A percentile compares a stretch with the other conserved stretches of the same genome.
phyloP scores from a whole-genome alignment of 2,797 vertebrate species.

The Poeciliopsis presidionis region DNA sequence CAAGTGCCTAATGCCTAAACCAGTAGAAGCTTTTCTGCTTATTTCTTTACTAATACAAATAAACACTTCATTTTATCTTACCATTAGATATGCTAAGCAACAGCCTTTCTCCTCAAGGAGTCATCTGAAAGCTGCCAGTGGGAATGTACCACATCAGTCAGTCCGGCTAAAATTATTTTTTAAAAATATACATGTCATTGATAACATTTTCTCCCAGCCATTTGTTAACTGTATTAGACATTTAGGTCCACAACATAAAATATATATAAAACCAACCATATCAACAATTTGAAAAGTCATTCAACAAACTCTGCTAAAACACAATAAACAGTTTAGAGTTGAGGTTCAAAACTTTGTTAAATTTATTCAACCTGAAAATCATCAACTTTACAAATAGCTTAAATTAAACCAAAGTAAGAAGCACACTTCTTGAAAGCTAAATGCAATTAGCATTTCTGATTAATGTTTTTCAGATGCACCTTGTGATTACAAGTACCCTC shows the following conservation, averaged over 20 bases:
- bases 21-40: background rate
- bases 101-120: background rate
- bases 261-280: background rate
- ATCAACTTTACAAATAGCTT: slow-evolving; percentile 36
- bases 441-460: slow-evolving; percentile 64
- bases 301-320: background rate
- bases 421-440: slow-evolving; percentile 32
- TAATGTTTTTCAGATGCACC: slow-evolving; percentile 55
- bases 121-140: background rate
- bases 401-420: slow-evolving; percentile 35
- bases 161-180: background rate
- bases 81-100: background rate
- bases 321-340: slow-evolving; percentile 5
- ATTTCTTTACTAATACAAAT: background rate
- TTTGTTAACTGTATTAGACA: background rate
- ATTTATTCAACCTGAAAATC: slow-evolving; percentile 27
- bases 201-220: background rate
- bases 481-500: slow-evolving; percentile 63
- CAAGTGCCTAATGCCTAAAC: background rate
- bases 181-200: background rate
- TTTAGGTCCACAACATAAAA: background rate
- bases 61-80: background rate
- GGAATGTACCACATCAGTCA: background rate
- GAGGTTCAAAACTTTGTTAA: slow-evolving; percentile 10
- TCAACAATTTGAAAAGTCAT: background rate